Base-by-base conservation (phyloP, 2,888 invertebrate species). In the Caenorhabditis plicata region DNA sequence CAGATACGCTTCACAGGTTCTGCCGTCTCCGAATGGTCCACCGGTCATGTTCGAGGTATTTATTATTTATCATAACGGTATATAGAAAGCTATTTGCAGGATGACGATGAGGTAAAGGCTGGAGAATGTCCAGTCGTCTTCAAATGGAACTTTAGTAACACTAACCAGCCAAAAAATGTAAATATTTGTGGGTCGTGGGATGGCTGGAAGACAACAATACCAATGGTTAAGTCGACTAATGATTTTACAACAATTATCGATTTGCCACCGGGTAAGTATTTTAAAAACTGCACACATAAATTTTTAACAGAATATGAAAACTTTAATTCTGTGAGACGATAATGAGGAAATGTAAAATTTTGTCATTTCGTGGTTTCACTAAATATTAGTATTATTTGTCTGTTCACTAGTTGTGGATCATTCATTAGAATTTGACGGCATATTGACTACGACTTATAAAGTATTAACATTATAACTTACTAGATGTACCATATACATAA, bases 211-310 rank as follows among this genome's bases (percentile, higher is more conserved):
- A 88, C 90, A 8, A 83, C 82, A 73, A 88, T 96, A 64, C 94
- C 94, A 0, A 91, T 96, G 90, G 94, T 92, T 0, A 92, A 91
- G 76, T 85, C 85, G 58, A 92, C 94, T 82, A 91, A 91, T 4
- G 95, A 98, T 83, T 98, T 98, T 86, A 93, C 94, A 32, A 94
- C 95, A 13, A 98, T 99, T 74, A 89, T 94, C 52, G 78, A 81
- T 45, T 54, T 81, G 11, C 68, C 71, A 33, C 78, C 77, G 27
- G 78, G 80, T n/a, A 36, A n/a, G n/a, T n/a, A n/a, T n/a, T n/a
- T n/a, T n/a, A n/a, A n/a, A n/a, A n/a, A n/a, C n/a, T n/a, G n/a
- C n/a, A n/a, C n/a, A n/a, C n/a, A n/a, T n/a, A n/a, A n/a, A n/a
- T n/a, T n/a, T n/a, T n/a, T n/a, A n/a, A n/a, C n/a, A n/a, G n/a